A percentile compares a stretch with the other conserved stretches of the same genome.
Conservation (phyloP, 2,797 vertebrate species). For the Chloroceryle inda region DNA sequence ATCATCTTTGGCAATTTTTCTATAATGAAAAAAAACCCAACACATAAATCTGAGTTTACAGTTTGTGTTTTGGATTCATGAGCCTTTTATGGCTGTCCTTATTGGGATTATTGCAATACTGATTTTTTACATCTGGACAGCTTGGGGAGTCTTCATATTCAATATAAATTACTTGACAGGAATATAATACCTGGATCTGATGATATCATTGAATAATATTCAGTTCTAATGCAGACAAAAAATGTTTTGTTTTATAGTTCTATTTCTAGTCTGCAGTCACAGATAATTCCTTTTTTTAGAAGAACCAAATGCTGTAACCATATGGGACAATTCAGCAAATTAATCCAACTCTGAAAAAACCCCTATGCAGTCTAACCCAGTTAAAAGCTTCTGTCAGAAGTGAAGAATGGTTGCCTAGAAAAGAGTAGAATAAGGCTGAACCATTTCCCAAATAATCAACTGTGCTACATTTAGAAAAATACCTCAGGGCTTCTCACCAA, state of each 20-base stretch:
- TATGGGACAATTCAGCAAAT: not conserved
- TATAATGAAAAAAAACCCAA: not conserved
- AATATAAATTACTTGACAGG: not conserved
- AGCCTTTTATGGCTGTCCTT: not conserved
- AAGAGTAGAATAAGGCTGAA: not conserved
- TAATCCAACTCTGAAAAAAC: not conserved
- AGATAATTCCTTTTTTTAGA: not conserved
- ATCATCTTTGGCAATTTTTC: not conserved
- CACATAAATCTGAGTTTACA: not conserved
- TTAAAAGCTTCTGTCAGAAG: not conserved
- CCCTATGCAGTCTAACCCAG: not conserved
- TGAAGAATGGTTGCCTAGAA: not conserved
- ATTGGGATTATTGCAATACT: not conserved
- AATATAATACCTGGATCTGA: not conserved
- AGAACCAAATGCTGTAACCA: not conserved
- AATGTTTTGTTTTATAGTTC: not conserved
- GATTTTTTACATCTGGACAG: not conserved
- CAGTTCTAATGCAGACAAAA: not conserved
- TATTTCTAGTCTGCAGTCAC: not conserved
- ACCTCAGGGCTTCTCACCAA: not conserved
- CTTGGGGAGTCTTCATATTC: fast-evolving
- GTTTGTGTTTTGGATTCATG: not conserved
- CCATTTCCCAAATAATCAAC: not conserved
- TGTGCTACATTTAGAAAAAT: not conserved
- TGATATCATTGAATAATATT: not conserved